Percentiles rank a stretch among this genome's conserved stretches.
These are phyloP conservation scores for Todiramphus saurophagus DNA, from an alignment of 2,113 vertebrate species.

Conservation along the genomic window DNA sequence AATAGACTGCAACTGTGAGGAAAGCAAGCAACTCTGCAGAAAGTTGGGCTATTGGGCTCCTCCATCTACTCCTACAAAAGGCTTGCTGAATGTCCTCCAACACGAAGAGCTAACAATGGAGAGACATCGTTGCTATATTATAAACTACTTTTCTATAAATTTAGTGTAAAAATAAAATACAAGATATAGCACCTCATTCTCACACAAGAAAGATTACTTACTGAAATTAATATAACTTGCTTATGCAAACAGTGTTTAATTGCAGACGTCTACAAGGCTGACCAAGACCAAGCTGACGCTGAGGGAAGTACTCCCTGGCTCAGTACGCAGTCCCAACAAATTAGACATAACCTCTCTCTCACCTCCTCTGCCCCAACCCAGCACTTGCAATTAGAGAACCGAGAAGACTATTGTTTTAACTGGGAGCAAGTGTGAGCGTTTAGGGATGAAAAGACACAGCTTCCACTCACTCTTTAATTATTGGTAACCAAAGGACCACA, in stretches of 20 bases:
- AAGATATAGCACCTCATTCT: neutral
- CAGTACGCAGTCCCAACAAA: neutral
- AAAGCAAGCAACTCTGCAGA: neutral
- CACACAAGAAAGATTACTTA: neutral
- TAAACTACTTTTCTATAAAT: neutral
- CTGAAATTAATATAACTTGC: neutral
- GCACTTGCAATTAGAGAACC: neutral
- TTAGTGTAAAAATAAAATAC: neutral
- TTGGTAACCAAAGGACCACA: neutral
- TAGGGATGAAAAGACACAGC: neutral
- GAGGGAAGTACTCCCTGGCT: neutral
- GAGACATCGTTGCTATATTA: neutral
- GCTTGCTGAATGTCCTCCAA: neutral
- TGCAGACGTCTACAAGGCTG: neutral
- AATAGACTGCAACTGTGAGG: neutral
- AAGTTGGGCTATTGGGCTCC: neutral
- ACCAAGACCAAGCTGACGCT: neutral
- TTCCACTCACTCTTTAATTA: neutral
- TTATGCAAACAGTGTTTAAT: neutral
- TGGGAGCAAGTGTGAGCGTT: neutral
- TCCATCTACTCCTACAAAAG: neutral
- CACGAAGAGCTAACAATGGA: fast-evolving
- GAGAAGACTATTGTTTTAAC: neutral
- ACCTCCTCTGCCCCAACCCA: neutral
- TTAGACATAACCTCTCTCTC: neutral